Evolutionary conservation across 2,888 invertebrate species (phyloP).

Genomic region (Morpho deidamia): DNA sequence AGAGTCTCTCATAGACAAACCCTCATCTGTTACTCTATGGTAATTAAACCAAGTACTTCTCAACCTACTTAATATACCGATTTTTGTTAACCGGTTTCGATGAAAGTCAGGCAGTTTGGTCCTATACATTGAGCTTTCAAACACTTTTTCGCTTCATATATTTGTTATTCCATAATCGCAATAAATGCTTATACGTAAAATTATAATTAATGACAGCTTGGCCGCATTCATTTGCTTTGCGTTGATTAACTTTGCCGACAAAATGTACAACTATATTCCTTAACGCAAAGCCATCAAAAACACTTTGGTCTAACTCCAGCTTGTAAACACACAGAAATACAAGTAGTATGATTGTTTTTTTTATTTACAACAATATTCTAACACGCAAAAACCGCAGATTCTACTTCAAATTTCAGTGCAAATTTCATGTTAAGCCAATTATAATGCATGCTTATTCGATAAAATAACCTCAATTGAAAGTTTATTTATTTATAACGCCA

Average conservation of each 20-base stretch:
- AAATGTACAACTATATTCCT: slow-evolving; percentile 47
- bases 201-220: slow-evolving; percentile 38
- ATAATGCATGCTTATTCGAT: neutral
- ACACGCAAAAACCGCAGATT: neutral
- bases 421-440: neutral
- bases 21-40: too few species aligned
- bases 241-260: slow-evolving; percentile 60
- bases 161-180: slow-evolving; percentile 15
- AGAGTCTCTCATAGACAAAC: too few species aligned
- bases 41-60: too few species aligned
- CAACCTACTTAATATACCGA: too few species aligned
- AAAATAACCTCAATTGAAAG: too few species aligned
- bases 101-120: too few species aligned
- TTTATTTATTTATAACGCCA: too few species aligned
- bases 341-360: slow-evolving; percentile 29
- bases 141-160: too few species aligned
- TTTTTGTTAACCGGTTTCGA: too few species aligned
- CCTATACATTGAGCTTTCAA: too few species aligned
- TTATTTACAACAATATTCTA: slow-evolving; percentile 20
- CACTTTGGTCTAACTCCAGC: slow-evolving; percentile 85
- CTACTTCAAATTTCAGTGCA: neutral
- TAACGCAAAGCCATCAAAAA: slow-evolving; percentile 68
- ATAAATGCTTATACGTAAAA: slow-evolving; percentile 39
- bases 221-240: slow-evolving; percentile 48
- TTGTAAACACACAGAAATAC: slow-evolving; percentile 59